Conservation (phyloP, 2,113 vertebrate species). For the Callospermophilus lateralis region DNA sequence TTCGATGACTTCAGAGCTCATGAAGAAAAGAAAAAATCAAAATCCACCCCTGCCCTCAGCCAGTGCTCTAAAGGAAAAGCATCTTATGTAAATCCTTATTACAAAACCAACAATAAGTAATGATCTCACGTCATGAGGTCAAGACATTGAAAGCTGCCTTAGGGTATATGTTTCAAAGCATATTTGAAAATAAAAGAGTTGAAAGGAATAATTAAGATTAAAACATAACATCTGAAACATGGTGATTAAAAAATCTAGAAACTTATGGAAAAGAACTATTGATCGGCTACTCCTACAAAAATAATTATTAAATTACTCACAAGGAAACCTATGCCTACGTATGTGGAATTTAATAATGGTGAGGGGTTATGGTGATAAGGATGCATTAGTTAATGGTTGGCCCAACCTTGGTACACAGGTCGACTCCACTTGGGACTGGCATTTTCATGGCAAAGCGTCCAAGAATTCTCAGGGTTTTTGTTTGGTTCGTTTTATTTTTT, state of each 20-base stretch:
- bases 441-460: background rate
- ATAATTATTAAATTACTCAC: constrained; percentile 24
- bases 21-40: background rate
- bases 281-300: background rate
- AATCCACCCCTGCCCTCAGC: background rate
- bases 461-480: background rate
- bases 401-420: too few species aligned
- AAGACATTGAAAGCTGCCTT: constrained; percentile 18
- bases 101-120: constrained; percentile 38
- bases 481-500: too few species aligned
- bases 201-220: constrained; percentile 38
- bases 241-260: constrained; percentile 43
- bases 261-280: background rate
- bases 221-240: constrained; percentile 24
- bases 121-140: constrained; percentile 57
- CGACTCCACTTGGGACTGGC: background rate
- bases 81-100: background rate
- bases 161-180: background rate
- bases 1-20: background rate
- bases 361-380: fast-evolving
- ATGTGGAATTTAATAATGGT: background rate
- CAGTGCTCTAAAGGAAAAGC: constrained; percentile 17
- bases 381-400: too few species aligned
- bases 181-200: background rate
- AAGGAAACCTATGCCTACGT: background rate